Evolutionary conservation across 1,140 invertebrate genomes (phyloP).

Genomic region (Tetranychus urticae): DNA sequence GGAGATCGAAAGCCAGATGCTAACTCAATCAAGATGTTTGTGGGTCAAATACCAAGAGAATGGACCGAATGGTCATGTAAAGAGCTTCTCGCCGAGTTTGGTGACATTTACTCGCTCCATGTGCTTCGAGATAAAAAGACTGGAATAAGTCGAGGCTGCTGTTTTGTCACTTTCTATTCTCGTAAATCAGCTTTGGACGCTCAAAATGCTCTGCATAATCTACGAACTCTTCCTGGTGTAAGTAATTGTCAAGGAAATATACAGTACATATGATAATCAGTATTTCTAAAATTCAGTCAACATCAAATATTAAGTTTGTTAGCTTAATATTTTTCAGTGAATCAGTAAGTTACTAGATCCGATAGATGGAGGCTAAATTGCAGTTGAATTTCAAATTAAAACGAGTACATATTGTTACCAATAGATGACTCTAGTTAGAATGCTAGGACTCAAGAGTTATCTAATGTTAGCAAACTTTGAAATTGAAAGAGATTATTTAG

Average conservation of each 20-base stretch:
- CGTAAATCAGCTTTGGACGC: conserved; percentile 85
- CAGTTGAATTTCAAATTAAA: too few relatives aligned
- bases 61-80: conserved; percentile 91
- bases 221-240: conserved; percentile 89
- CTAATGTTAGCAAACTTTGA: too few relatives aligned
- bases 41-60: conserved; percentile 80
- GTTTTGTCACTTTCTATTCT: conserved; percentile 96
- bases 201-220: conserved; percentile 94
- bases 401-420: too few relatives aligned
- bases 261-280: too few relatives aligned
- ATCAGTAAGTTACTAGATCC: too few relatives aligned
- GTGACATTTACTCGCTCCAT: conserved; percentile 86
- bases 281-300: too few relatives aligned
- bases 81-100: conserved; percentile 89
- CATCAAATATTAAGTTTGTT: too few relatives aligned
- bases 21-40: conserved; percentile 99
- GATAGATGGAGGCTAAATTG: too few relatives aligned
- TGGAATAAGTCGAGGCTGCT: conserved; percentile 37
- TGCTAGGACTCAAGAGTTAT: too few relatives aligned
- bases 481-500: too few relatives aligned
- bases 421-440: too few relatives aligned
- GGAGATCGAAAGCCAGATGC: conserved; percentile 41
- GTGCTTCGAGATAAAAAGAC: conserved; percentile 67
- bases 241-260: background rate
- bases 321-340: too few relatives aligned